Percentiles rank a stretch among this genome's conserved stretches.
Conservation (phyloP, 2,113 vertebrate species). For the Psilopsiagon aurifrons region DNA sequence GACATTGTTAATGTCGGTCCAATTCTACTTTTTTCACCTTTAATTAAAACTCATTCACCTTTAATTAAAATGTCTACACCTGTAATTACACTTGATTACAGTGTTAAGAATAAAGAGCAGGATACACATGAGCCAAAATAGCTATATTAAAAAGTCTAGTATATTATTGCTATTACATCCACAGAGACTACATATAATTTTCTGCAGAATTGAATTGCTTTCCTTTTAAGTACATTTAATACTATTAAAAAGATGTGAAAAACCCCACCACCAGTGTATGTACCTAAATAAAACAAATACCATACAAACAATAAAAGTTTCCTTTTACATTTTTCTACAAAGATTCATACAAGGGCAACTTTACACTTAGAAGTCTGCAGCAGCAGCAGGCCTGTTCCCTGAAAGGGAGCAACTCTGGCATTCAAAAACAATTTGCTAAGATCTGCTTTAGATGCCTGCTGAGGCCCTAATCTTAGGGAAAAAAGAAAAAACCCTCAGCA, state of each 20-base stretch:
- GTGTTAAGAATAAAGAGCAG: slow-evolving; percentile 60
- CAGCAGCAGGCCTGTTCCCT: background rate
- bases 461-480: background rate
- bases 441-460: background rate
- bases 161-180: slow-evolving; percentile 22
- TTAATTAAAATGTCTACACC: slow-evolving; percentile 71
- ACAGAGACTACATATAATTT: slow-evolving; percentile 20
- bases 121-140: slow-evolving; percentile 49
- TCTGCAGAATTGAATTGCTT: background rate
- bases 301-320: background rate
- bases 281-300: background rate
- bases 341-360: background rate
- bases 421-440: background rate
- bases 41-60: slow-evolving; percentile 67
- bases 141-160: slow-evolving; percentile 59
- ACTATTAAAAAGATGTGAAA: background rate
- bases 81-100: slow-evolving; percentile 69
- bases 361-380: background rate
- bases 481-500: background rate
- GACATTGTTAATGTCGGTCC: slow-evolving; percentile 17
- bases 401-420: background rate
- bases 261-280: background rate
- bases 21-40: slow-evolving; percentile 65
- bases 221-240: background rate
- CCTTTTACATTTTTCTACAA: background rate